phyloP scores from a whole-genome alignment of 2,113 vertebrate species.

The Apodemus speciosus region DNA sequence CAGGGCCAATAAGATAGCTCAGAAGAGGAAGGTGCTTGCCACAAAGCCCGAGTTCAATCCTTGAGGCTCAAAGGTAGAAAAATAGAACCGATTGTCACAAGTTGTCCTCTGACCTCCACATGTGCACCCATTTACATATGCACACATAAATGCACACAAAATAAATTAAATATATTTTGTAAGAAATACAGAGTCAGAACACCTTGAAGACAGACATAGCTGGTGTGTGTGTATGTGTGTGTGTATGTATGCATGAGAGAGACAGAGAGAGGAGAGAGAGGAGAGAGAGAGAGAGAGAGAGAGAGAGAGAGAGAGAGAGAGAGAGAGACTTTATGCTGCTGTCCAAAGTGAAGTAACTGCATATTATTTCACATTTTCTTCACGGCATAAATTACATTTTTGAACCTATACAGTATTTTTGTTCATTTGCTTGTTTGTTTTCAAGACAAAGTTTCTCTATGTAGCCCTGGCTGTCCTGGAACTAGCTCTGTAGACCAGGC shows the following conservation, averaged over 20 bases:
- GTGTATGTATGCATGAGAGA: background rate
- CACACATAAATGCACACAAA: background rate
- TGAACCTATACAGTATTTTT: background rate
- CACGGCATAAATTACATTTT: conserved; percentile 1
- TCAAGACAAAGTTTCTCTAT: background rate
- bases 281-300: background rate
- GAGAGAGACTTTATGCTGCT: background rate
- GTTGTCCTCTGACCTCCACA: background rate
- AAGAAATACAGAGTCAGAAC: background rate
- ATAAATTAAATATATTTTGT: background rate
- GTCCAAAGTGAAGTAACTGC: background rate
- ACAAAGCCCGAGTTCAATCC: background rate
- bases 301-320: background rate
- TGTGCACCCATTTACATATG: too few relatives aligned
- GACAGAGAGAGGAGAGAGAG: too few relatives aligned
- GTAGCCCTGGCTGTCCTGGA: background rate
- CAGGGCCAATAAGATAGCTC: too few relatives aligned
- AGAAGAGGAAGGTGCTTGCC: background rate
- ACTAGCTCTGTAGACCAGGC: background rate
- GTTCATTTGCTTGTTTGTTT: background rate
- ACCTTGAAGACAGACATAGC: background rate
- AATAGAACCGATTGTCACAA: background rate
- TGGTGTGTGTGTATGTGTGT: background rate
- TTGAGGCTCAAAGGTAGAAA: background rate
- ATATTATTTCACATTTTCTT: conserved; percentile 40